A percentile compares a stretch with the other conserved stretches of the same genome.
These are phyloP conservation scores for Datnioides undecimradiatus DNA, from an alignment of 2,113 vertebrate species.

Conservation along the genomic window DNA sequence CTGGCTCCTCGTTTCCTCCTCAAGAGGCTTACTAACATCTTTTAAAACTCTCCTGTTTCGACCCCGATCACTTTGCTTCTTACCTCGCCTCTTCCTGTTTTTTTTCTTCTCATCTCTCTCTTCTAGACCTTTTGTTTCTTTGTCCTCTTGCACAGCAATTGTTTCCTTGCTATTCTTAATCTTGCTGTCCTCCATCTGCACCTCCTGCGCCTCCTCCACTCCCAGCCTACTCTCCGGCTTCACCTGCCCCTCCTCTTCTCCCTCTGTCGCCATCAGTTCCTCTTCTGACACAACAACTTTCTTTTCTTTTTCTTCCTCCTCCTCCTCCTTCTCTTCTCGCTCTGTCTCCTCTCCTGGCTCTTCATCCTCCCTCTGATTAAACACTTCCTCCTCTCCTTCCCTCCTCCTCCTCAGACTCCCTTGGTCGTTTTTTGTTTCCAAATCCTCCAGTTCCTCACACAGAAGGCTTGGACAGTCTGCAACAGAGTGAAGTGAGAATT, in stretches of 20 bases:
- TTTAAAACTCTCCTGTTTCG: conserved; percentile 53
- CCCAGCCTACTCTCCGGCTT: conserved; percentile 34
- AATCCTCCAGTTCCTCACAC: conserved; percentile 80
- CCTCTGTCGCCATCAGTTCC: conserved; percentile 18
- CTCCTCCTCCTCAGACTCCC: conserved; percentile 52
- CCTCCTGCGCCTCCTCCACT: conserved; percentile 49
- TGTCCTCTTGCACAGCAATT: conserved; percentile 14
- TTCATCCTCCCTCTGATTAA: conserved; percentile 55
- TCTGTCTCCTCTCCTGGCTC: conserved; percentile 40
- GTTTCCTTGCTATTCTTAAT: conserved; percentile 31
- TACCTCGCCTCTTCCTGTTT: conserved; percentile 57
- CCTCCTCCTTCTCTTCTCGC: conserved; percentile 23
- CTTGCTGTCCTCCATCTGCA: conserved; percentile 40
- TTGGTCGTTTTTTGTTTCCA: conserved; percentile 50
- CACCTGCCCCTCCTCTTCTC: conserved; percentile 57
- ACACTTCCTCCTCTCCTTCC: conserved; percentile 52
- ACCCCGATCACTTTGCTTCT: conserved; percentile 52
- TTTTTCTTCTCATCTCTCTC: conserved; percentile 61
- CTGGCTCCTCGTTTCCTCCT: conserved; percentile 43
- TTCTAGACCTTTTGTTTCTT: conserved; percentile 22
- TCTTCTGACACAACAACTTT: conserved; percentile 33
- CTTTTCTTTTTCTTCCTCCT: conserved; percentile 32
- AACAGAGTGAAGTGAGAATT: conserved; percentile 40
- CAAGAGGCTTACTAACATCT: conserved; percentile 16
- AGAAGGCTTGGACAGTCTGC: conserved; percentile 80